Percentiles rank a stretch among this genome's conserved stretches.
Evolutionary conservation across 1,140 invertebrate genomes (phyloP).

Genomic region (Helicoverpa armigera): DNA sequence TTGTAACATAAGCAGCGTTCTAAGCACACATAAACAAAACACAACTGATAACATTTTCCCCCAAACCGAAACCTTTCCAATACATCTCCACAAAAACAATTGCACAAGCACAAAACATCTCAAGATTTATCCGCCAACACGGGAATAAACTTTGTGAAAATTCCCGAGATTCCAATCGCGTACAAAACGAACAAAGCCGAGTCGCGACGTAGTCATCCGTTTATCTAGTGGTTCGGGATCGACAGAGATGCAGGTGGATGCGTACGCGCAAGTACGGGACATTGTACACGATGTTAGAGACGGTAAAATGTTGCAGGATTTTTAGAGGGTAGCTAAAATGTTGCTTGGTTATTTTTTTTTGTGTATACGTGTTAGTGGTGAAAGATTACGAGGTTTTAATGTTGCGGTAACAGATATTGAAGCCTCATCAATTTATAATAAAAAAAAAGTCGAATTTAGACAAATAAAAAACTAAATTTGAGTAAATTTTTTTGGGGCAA

Average conservation of each 20-base stretch:
- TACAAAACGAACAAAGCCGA: conserved; percentile 34
- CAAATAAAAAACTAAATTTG: too few relatives aligned
- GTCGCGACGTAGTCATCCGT: conserved; percentile 36
- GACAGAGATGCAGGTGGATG: conserved; percentile 39
- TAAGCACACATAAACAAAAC: neutral
- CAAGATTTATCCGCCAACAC: conserved; percentile 30
- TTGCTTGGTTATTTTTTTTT: neutral
- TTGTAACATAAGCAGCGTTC: too few relatives aligned
- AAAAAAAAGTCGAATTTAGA: too few relatives aligned
- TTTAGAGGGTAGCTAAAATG: neutral
- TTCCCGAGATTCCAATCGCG: conserved; percentile 41
- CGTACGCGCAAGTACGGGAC: conserved; percentile 28
- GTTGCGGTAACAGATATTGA: neutral
- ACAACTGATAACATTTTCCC: neutral
- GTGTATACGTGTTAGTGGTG: neutral
- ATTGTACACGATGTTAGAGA: conserved; percentile 10
- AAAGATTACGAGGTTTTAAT: neutral
- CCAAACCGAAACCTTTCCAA: conserved; percentile 16
- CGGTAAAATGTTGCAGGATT: neutral
- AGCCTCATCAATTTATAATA: too few relatives aligned
- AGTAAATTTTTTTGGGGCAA: too few relatives aligned
- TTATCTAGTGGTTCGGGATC: conserved; percentile 32
- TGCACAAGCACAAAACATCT: conserved; percentile 12
- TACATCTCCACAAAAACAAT: conserved; percentile 1
- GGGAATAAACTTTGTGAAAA: conserved; percentile 42